Conservation (phyloP, 2,113 vertebrate genomes). For the Channa argus region DNA sequence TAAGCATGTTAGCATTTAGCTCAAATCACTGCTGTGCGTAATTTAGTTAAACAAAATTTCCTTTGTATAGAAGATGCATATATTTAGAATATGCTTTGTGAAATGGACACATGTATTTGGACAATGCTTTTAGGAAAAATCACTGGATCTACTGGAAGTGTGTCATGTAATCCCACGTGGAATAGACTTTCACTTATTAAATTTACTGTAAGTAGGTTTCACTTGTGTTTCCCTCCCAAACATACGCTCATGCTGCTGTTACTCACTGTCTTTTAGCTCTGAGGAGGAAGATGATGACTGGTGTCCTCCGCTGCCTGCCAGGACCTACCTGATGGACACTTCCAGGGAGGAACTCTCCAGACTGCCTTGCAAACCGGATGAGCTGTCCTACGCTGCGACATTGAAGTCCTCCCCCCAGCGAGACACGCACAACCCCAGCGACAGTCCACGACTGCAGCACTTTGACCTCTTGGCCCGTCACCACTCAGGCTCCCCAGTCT, state of each 20-base stretch:
- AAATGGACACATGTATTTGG: no score
- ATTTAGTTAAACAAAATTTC: no score
- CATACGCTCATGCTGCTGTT: conserved; percentile 14
- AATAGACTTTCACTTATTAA: no score
- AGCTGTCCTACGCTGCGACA: conserved; percentile 82
- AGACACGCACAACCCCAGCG: conserved; percentile 61
- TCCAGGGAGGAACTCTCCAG: conserved; percentile 79
- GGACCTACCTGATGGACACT: conserved; percentile 84
- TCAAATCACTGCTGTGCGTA: no score
- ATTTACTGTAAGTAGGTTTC: neutral
- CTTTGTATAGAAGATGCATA: no score
- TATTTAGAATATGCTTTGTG: no score
- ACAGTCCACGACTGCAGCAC: conserved; percentile 82
- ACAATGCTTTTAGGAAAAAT: no score
- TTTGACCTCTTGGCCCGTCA: conserved; percentile 86
- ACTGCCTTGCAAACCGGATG: conserved; percentile 73
- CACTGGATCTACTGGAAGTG: no score
- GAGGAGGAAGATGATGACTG: conserved; percentile 86
- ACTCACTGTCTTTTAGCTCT: conserved; percentile 73
- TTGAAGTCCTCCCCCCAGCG: conserved; percentile 83
- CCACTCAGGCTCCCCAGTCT: conserved; percentile 79
- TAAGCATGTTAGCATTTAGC: no score
- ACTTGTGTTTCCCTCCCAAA: conserved; percentile 5
- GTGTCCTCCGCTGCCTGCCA: conserved; percentile 88
- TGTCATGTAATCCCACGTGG: no score